Conservation (phyloP, 2,888 invertebrate species). For the Meta bourneti region DNA sequence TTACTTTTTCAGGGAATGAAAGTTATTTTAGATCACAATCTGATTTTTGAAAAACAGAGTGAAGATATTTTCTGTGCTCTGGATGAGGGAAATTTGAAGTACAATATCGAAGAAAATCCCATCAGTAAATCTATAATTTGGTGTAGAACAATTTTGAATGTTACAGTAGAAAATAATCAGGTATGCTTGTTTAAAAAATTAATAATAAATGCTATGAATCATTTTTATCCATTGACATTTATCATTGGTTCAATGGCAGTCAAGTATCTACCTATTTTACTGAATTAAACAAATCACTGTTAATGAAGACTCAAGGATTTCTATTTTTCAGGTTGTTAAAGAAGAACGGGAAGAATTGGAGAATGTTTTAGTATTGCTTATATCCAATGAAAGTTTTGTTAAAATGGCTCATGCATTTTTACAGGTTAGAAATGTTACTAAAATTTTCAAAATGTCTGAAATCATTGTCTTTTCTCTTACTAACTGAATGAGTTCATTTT, state of each 20-base stretch:
- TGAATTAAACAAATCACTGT: neutral
- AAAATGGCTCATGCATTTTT: constrained; percentile 56
- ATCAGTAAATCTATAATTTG: constrained; percentile 51
- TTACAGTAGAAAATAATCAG: constrained; percentile 32
- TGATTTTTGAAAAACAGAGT: constrained; percentile 58
- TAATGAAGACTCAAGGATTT: too few species aligned
- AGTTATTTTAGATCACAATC: constrained; percentile 52
- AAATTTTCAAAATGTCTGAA: too few species aligned
- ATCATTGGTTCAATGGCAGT: neutral
- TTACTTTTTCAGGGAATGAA: constrained; percentile 53
- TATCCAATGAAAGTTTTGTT: constrained; percentile 37
- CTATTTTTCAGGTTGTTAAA: constrained; percentile 47
- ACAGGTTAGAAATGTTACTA: constrained; percentile 25
- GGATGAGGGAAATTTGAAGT: constrained; percentile 50
- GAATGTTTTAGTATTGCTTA: constrained; percentile 39
- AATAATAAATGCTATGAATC: neutral
- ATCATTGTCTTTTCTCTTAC: too few species aligned
- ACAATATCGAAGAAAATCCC: constrained; percentile 60
- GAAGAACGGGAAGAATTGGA: constrained; percentile 54
- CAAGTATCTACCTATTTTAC: neutral
- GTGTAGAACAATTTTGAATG: constrained; percentile 43
- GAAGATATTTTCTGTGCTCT: constrained; percentile 52
- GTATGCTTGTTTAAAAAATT: constrained; percentile 13
- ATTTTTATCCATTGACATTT: neutral
- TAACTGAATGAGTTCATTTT: too few species aligned